Conservation (phyloP, 2,113 vertebrate species). For the Hymenochirus boettgeri region DNA sequence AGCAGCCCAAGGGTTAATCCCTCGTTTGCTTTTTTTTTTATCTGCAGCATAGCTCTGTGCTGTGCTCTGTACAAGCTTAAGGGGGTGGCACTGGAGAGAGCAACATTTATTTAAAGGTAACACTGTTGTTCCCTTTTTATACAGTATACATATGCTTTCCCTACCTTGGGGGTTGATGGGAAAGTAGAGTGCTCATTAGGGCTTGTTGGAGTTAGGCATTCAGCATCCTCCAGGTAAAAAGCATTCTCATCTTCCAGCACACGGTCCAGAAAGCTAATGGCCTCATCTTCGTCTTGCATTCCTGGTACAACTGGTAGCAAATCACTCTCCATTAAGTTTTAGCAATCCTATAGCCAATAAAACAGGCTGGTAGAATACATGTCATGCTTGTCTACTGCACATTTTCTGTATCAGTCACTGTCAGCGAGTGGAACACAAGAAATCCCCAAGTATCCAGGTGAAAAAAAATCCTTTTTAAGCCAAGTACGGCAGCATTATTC, state of each 20-base stretch:
- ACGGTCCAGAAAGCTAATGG: conserved; percentile 85
- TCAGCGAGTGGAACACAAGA: conserved; percentile 17
- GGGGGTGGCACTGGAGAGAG: no score
- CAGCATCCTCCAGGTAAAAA: conserved; percentile 75
- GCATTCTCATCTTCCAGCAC: conserved; percentile 87
- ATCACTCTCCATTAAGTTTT: conserved; percentile 50
- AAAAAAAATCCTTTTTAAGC: conserved; percentile 46
- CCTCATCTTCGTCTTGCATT: conserved; percentile 82
- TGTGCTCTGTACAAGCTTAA: no score
- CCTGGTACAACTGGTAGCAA: conserved; percentile 44
- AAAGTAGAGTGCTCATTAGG: conserved; percentile 63
- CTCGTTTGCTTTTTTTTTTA: no score
- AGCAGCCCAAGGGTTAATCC: no score
- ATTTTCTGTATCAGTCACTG: conserved; percentile 36
- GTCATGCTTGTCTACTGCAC: conserved; percentile 21
- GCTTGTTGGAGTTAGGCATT: conserved; percentile 72
- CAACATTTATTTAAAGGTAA: no score
- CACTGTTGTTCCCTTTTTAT: no score
- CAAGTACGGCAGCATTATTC: conserved; percentile 23
- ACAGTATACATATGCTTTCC: conserved; percentile 29
- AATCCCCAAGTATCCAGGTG: conserved; percentile 16
- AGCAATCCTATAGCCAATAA: not conserved
- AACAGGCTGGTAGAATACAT: conserved; percentile 8
- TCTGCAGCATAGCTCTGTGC: no score
- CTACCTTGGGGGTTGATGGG: conserved; percentile 78